Percentiles rank a stretch among this genome's conserved stretches.
phyloP scores from a whole-genome alignment of 2,888 invertebrate genomes.

The Ischnus inquisitorius region DNA sequence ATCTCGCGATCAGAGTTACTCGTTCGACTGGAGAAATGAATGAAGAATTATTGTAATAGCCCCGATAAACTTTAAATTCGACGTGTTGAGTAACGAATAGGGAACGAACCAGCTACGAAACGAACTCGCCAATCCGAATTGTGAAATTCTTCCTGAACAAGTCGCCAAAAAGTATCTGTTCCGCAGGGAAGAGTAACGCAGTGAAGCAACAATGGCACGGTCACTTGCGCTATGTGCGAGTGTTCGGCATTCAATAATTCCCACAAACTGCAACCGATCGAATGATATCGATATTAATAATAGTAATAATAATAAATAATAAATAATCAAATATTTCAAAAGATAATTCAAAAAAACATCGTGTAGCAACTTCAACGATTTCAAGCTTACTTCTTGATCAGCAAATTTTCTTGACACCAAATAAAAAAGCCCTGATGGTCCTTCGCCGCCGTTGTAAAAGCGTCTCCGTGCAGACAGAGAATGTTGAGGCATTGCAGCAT shows the following conservation, averaged over 20 bases:
- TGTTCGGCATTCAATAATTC: constrained; percentile 95
- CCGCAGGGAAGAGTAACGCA: constrained; percentile 97
- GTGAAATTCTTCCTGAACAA: constrained; percentile 98
- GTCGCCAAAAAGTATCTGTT: constrained; percentile 97
- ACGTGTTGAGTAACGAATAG: background rate
- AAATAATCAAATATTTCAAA: background rate
- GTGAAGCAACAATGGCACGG: constrained; percentile 96
- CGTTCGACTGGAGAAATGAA: constrained; percentile 90
- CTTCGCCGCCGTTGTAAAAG: constrained; percentile 93
- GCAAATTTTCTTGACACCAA: constrained; percentile 97
- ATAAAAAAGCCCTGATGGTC: constrained; percentile 97
- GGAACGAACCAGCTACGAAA: constrained; percentile 92
- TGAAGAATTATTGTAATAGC: background rate
- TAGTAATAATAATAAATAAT: constrained; percentile 89
- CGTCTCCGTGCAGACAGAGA: constrained; percentile 96
- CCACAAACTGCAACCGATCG: constrained; percentile 91
- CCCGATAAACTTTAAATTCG: background rate
- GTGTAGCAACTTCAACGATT: too few species aligned
- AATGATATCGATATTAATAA: constrained; percentile 81
- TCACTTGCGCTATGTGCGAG: constrained; percentile 97
- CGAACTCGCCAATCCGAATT: constrained; percentile 95
- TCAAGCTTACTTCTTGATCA: constrained; percentile 93
- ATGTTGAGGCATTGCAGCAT: constrained; percentile 96
- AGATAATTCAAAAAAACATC: too few species aligned
- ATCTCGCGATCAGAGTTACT: constrained; percentile 96